These are phyloP conservation scores for Virgularia gustaviana DNA, from an alignment of 92 coral and sea anemone species.

Conservation along the genomic window DNA sequence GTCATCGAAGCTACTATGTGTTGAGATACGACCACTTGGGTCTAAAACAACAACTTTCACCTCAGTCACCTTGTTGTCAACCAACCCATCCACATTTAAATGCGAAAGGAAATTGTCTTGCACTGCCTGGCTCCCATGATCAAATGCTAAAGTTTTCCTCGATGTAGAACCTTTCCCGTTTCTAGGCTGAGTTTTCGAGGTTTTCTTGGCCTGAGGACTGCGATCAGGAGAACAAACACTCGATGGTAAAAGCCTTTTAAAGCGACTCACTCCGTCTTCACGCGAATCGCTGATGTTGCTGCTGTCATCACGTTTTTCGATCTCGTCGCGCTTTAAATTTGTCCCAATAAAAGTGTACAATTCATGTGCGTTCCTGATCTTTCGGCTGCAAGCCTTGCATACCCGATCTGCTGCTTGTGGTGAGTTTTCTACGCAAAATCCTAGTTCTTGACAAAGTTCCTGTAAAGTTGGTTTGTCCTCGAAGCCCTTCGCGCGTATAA, in stretches of 20 bases:
- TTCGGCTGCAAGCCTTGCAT: constrained; percentile 45
- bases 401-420: constrained; percentile 17
- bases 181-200: background rate
- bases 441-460: constrained; percentile 38
- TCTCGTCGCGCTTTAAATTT: background rate
- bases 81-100: constrained; percentile 27
- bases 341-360: background rate
- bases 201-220: constrained; percentile 34
- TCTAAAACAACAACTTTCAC: constrained; percentile 44
- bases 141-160: constrained; percentile 1
- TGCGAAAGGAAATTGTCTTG: constrained; percentile 6
- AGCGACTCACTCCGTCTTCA: constrained; percentile 3
- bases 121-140: background rate
- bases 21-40: constrained; percentile 40
- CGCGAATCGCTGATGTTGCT: background rate
- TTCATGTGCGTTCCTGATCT: constrained; percentile 21
- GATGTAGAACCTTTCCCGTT: constrained; percentile 1
- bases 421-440: constrained; percentile 8
- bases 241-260: constrained; percentile 31
- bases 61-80: constrained; percentile 19
- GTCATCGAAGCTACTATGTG: constrained; percentile 33
- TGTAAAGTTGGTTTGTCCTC: constrained; percentile 16
- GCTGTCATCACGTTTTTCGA: background rate
- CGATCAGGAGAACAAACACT: constrained; percentile 38
- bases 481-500: constrained; percentile 34